A percentile compares a stretch with the other conserved stretches of the same genome.
Conservation (phyloP, 2,888 invertebrate species). For the Zygothrica quintamaculata region DNA sequence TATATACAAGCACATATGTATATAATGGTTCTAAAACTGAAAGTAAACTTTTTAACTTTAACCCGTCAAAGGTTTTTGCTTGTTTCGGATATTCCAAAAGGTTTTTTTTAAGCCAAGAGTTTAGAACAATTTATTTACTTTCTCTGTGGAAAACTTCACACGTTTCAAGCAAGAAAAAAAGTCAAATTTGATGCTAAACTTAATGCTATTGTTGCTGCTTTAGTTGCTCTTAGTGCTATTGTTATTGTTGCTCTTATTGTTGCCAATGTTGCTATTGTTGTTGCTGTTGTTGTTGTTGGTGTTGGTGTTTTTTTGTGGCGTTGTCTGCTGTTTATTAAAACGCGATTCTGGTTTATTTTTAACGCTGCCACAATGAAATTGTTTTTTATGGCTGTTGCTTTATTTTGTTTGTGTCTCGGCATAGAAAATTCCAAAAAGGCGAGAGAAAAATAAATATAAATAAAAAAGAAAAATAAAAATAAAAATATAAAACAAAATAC, state of each 20-base stretch:
- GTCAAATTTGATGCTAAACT: constrained; percentile 24
- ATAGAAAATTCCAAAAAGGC: constrained; percentile 59
- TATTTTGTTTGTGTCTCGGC: constrained; percentile 51
- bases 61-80: constrained; percentile 40
- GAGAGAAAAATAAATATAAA: too few species aligned
- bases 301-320: constrained; percentile 12
- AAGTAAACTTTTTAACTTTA: constrained; percentile 55
- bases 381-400: constrained; percentile 43
- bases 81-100: constrained; percentile 8
- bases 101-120: constrained; percentile 52
- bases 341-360: constrained; percentile 65
- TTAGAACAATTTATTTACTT: constrained; percentile 70
- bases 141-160: constrained; percentile 70
- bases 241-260: constrained; percentile 15
- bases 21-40: constrained; percentile 52
- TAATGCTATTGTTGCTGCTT: constrained; percentile 18
- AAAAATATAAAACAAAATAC: background rate
- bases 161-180: constrained; percentile 46
- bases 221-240: constrained; percentile 6
- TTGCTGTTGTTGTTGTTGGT: constrained; percentile 26
- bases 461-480: too few species aligned
- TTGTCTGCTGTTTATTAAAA: constrained; percentile 68
- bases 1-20: too few species aligned
- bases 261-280: constrained; percentile 31
- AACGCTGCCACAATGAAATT: constrained; percentile 61